These are phyloP conservation scores for Akabosia matsudoensis DNA, from an alignment of 1,140 invertebrate species.

Conservation along the genomic window DNA sequence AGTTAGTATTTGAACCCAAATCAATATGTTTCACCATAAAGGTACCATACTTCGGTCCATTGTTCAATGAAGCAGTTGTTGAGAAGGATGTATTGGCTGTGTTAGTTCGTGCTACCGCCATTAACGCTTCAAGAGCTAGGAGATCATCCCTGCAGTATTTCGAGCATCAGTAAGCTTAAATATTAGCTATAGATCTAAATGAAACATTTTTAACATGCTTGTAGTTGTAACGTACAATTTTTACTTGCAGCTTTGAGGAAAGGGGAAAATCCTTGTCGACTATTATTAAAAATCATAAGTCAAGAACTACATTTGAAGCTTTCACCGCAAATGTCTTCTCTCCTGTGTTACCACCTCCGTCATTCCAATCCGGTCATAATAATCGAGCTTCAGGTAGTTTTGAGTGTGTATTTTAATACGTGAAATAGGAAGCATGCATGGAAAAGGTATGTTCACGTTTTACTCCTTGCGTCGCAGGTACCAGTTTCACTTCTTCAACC, in stretches of 20 bases:
- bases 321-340: constrained; percentile 81
- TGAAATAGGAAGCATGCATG: neutral
- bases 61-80: constrained; percentile 92
- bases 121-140: constrained; percentile 87
- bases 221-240: constrained; percentile 31
- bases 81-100: constrained; percentile 77
- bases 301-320: constrained; percentile 85
- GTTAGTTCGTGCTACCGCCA: constrained; percentile 83
- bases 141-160: constrained; percentile 81
- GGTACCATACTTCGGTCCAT: constrained; percentile 90
- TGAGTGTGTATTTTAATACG: neutral
- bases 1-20: too few species aligned
- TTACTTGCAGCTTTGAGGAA: constrained; percentile 76
- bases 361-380: constrained; percentile 52
- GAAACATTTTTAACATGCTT: constrained; percentile 35
- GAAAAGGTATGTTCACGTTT: neutral
- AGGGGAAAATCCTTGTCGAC: constrained; percentile 78
- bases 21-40: constrained; percentile 49
- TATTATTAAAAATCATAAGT: constrained; percentile 83
- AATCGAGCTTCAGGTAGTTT: constrained; percentile 51
- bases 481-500: constrained; percentile 39
- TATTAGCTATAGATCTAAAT: neutral
- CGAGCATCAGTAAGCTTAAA: constrained; percentile 77
- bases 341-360: constrained; percentile 62
- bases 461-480: constrained; percentile 21